phyloP scores from a whole-genome alignment of 2,888 invertebrate species.

The Amphipoea oculea region DNA sequence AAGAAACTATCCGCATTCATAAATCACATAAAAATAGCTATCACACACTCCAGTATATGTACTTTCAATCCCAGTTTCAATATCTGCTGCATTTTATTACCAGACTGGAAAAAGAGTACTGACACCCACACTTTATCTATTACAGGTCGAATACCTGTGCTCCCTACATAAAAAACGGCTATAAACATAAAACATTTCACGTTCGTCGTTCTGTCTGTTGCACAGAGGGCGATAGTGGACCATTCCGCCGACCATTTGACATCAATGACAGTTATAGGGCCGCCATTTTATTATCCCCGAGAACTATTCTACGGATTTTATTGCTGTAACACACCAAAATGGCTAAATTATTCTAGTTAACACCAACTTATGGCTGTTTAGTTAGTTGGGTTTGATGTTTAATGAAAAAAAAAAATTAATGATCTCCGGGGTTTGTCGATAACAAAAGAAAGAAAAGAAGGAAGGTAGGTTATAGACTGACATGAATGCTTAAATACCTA shows the following conservation, averaged over 20 bases:
- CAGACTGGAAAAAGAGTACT: constrained; percentile 30
- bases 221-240: constrained; percentile 59
- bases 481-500: not conserved
- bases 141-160: constrained; percentile 60
- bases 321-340: constrained; percentile 69
- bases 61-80: constrained; percentile 14
- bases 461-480: not conserved
- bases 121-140: constrained; percentile 27
- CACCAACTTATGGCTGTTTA: constrained; percentile 62
- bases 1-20: not conserved
- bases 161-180: constrained; percentile 59
- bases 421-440: not conserved
- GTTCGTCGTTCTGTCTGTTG: constrained; percentile 57
- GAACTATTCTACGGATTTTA: constrained; percentile 68
- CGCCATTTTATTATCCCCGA: constrained; percentile 68
- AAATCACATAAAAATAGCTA: constrained; percentile 2
- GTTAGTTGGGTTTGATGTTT: constrained; percentile 39
- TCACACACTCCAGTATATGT: not conserved
- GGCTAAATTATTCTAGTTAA: constrained; percentile 71
- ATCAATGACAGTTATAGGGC: constrained; percentile 64
- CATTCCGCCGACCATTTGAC: constrained; percentile 68
- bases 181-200: constrained; percentile 66
- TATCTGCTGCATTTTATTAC: constrained; percentile 25
- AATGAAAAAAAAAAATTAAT: constrained; percentile 46
- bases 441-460: not conserved